phyloP scores from a whole-genome alignment of 2,113 vertebrate species.

The Arvicanthis niloticus region DNA sequence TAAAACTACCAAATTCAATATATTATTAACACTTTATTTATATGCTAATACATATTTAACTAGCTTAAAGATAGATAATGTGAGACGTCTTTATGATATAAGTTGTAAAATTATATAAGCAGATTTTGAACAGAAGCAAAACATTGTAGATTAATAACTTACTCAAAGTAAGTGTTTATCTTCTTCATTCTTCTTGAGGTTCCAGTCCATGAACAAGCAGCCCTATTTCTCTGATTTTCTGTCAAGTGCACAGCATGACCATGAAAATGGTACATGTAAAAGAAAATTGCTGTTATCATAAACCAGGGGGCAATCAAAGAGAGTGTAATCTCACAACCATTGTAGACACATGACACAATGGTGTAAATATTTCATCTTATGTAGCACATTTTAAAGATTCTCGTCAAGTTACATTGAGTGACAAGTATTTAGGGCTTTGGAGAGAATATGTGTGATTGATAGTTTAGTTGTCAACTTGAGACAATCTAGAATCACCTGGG shows the following conservation, averaged over 20 bases:
- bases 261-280: background rate
- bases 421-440: background rate
- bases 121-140: background rate
- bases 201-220: background rate
- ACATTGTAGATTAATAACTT: background rate
- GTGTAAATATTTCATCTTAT: background rate
- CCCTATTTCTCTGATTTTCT: no score
- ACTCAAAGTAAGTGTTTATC: background rate
- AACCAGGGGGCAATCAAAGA: background rate
- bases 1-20: background rate
- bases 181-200: background rate
- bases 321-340: background rate
- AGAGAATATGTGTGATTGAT: background rate
- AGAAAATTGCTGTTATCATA: background rate
- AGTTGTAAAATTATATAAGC: background rate
- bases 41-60: background rate
- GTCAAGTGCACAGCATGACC: accelerated
- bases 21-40: background rate
- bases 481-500: background rate
- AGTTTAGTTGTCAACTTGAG: background rate
- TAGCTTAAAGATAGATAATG: background rate
- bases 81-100: background rate
- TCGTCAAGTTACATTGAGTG: accelerated
- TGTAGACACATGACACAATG: background rate
- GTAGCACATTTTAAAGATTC: no score